Evolutionary conservation across 1,140 invertebrate species (phyloP).

Genomic region (Muscidifurax raptorellus): DNA sequence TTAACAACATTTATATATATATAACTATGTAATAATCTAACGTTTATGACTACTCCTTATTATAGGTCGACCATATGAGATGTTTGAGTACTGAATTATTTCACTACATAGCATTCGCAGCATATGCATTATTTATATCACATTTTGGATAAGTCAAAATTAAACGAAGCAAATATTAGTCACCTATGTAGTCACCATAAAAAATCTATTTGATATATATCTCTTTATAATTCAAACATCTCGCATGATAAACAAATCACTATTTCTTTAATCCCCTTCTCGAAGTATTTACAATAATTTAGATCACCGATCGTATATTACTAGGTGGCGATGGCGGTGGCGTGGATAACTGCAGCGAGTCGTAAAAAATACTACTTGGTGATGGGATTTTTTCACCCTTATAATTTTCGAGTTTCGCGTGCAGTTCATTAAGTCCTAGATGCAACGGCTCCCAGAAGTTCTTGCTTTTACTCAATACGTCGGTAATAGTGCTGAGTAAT

Average conservation of each 20-base stretch:
- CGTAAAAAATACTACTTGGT: background rate
- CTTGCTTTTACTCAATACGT: conserved; percentile 62
- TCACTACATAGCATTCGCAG: too few relatives aligned
- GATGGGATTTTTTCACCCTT: background rate
- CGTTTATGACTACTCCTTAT: background rate
- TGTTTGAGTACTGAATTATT: too few relatives aligned
- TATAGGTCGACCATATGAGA: background rate
- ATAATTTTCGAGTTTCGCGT: conserved; percentile 58
- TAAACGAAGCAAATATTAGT: too few relatives aligned
- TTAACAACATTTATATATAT: conserved; percentile 37
- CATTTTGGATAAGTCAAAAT: too few relatives aligned
- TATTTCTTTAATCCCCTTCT: background rate
- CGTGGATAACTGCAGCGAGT: background rate
- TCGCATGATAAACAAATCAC: background rate
- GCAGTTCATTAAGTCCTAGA: conserved; percentile 62
- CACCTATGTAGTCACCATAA: background rate
- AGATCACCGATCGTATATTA: background rate
- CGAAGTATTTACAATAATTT: background rate
- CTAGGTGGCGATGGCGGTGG: conserved; percentile 7
- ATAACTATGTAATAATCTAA: conserved; percentile 20
- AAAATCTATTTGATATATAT: background rate
- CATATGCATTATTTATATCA: too few relatives aligned
- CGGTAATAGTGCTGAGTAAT: conserved; percentile 63
- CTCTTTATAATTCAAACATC: background rate
- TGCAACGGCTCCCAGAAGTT: conserved; percentile 65